Evolutionary conservation across 2,797 vertebrate genomes (phyloP), one percentile per base, ranked within the genome.

Genomic region (Dicrostonyx torquatus): DNA sequence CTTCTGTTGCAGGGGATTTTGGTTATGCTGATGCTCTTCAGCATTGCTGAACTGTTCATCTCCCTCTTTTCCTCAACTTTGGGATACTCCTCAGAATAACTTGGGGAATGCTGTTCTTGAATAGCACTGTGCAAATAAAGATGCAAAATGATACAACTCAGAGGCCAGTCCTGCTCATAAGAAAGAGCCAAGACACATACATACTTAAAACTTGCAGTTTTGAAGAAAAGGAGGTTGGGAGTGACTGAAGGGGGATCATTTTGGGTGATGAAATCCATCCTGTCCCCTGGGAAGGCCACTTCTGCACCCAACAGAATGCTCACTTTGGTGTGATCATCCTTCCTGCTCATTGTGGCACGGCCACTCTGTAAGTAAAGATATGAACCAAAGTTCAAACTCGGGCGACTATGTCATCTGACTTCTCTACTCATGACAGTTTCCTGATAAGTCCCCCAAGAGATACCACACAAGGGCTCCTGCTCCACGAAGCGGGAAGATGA

Each of bases 1-100:
- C 45, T 90, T 75, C 75, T 90, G 70, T 72, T 83, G 18, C 73
- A 97, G 97, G 97, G 95, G 34, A 94, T 95, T 89, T 73, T 96
- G 93, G 55, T 24, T 34, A 45, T 95, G 70, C 11, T 97, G 97
- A 82, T 89, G 84, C 17, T 22, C 58, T 91, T 97, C 91, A 93
- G 75, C 88, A 8, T 91, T 75, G 4, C 15, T 6, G 95, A 97
- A 34, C 64, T 97, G 8, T 4, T 96, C 91, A 87, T 97, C 77
- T 78, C 97, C 80, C 64, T 95, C 89, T 60, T 88, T 31, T 94
- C 92, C 91, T 92, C 82, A 13, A 0, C 95, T 50, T 12, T 82
- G 72, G 48, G 55, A 34, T 85, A 5, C 53, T 12, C 62, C 13
- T 29, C 20, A 40, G n/a, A 78, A 18, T 34, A 62, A 0, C 24